phyloP scores from a whole-genome alignment of 2,888 invertebrate species.

The Aphodius sticticus region DNA sequence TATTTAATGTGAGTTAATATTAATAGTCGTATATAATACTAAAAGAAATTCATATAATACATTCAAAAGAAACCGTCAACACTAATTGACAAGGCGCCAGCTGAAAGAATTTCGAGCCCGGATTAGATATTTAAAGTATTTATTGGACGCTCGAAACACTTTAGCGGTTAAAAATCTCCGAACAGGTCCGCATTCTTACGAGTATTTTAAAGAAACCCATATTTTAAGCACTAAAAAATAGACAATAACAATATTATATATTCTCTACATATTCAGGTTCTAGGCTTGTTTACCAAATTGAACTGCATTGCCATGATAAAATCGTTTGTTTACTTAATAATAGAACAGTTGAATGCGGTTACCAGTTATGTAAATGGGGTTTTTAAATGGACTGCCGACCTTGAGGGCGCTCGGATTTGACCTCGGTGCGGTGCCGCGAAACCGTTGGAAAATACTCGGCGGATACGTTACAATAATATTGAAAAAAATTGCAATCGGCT shows the following conservation, averaged over 20 bases:
- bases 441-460: constrained; percentile 32
- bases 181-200: not conserved
- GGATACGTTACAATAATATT: constrained; percentile 14
- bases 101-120: not conserved
- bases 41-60: too few relatives aligned
- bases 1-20: too few relatives aligned
- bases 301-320: not conserved
- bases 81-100: not conserved
- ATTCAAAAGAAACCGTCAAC: not conserved
- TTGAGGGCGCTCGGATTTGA: constrained; percentile 25
- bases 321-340: not conserved
- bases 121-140: not conserved
- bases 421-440: constrained; percentile 28
- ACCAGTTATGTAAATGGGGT: constrained; percentile 31
- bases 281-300: too few relatives aligned
- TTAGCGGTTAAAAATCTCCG: not conserved
- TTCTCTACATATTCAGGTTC: too few relatives aligned
- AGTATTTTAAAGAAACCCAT: not conserved
- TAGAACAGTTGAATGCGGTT: not conserved
- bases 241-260: too few relatives aligned
- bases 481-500: not conserved
- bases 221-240: too few relatives aligned
- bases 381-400: constrained; percentile 28
- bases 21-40: too few relatives aligned
- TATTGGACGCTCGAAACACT: not conserved